Percentiles rank a stretch among this genome's conserved stretches.
Evolutionary conservation across 1,140 invertebrate species (phyloP).

Genomic region (Diorhabda carinulata): DNA sequence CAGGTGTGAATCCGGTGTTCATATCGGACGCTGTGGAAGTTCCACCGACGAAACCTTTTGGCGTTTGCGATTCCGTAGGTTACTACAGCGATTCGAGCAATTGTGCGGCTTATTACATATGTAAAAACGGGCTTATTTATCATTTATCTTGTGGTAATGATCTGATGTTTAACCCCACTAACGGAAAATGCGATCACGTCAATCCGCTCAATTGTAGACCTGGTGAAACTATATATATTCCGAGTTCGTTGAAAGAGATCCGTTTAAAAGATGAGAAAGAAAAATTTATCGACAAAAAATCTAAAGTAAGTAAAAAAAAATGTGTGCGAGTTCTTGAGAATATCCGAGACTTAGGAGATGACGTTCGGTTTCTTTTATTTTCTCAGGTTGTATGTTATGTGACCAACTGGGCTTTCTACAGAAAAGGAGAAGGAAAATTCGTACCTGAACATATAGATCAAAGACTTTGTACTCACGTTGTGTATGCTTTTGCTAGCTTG

Average conservation of each 20-base stretch:
- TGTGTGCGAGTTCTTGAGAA: too few relatives aligned
- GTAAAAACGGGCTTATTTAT: constrained; percentile 59
- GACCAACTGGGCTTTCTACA: constrained; percentile 84
- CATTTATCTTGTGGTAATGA: constrained; percentile 52
- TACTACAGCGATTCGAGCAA: constrained; percentile 60
- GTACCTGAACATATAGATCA: constrained; percentile 80
- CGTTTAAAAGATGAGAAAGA: constrained; percentile 17
- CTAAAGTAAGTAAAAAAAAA: constrained; percentile 27
- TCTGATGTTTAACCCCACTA: constrained; percentile 53
- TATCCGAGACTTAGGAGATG: too few relatives aligned
- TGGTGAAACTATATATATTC: constrained; percentile 38
- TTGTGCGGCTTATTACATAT: constrained; percentile 65
- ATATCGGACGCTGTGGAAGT: constrained; percentile 14
- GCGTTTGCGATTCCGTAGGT: constrained; percentile 52
- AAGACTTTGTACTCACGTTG: constrained; percentile 77
- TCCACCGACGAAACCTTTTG: constrained; percentile 33
- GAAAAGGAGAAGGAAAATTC: constrained; percentile 77
- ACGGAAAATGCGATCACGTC: constrained; percentile 52
- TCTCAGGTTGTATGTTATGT: constrained; percentile 75
- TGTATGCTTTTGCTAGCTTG: constrained; percentile 86
- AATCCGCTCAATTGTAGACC: constrained; percentile 35
- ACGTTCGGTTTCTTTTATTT: not conserved
- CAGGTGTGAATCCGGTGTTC: constrained; percentile 10
- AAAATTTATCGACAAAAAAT: constrained; percentile 26
- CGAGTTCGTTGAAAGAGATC: constrained; percentile 28